phyloP scores from a whole-genome alignment of 2,888 invertebrate species.

The Eupithecia vulgata region DNA sequence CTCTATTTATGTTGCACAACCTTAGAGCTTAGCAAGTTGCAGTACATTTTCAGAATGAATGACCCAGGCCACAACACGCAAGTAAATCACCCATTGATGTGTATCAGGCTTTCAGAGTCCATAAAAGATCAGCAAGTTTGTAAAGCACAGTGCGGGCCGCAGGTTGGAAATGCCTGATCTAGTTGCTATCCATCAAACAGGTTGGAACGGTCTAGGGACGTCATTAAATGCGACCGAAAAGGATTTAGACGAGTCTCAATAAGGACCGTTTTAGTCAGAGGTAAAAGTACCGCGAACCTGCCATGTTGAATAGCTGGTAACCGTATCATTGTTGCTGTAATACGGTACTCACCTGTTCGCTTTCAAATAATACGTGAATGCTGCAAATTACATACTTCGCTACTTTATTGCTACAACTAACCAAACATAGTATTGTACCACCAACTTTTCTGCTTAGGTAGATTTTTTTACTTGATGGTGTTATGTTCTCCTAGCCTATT shows the following conservation, averaged over 20 bases:
- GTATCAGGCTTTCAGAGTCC: constrained; percentile 18
- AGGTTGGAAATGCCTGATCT: constrained; percentile 34
- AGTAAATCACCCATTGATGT: constrained; percentile 21
- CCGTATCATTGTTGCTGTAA: constrained; percentile 30
- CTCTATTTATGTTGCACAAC: constrained; percentile 13
- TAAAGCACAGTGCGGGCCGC: constrained; percentile 17
- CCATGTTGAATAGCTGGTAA: constrained; percentile 37
- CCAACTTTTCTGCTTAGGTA: background rate
- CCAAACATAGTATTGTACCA: background rate
- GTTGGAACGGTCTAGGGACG: constrained; percentile 63
- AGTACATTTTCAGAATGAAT: constrained; percentile 15
- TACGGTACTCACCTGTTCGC: constrained; percentile 23
- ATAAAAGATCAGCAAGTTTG: constrained; percentile 10
- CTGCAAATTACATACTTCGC: background rate
- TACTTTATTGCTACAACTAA: constrained; percentile 4
- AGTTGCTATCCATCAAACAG: constrained; percentile 73
- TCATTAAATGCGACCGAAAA: constrained; percentile 80
- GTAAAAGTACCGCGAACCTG: constrained; percentile 60
- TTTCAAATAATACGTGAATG: constrained; percentile 11
- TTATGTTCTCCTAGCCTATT: too few species aligned
- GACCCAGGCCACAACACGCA: constrained; percentile 3
- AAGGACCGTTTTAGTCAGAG: constrained; percentile 68
- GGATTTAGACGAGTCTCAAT: constrained; percentile 74
- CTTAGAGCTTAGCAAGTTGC: constrained; percentile 12
- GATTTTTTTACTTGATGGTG: background rate